A percentile compares a stretch with the other conserved stretches of the same genome.
These are phyloP conservation scores for Papilio protenor DNA, from an alignment of 2,888 invertebrate species.

Conservation along the genomic window DNA sequence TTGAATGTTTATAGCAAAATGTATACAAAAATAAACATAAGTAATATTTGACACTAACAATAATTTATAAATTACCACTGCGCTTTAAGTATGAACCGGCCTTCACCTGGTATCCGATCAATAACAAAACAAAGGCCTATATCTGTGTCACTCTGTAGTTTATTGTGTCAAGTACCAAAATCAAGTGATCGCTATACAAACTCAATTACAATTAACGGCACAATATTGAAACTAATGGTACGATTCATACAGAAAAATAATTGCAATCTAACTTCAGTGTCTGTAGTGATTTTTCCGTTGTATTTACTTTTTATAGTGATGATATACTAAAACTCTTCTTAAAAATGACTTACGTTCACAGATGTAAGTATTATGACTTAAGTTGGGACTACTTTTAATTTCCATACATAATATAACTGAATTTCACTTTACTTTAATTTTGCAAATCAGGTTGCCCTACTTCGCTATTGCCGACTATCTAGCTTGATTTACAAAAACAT, in stretches of 20 bases:
- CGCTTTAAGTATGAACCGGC: conserved; percentile 45
- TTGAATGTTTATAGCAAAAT: neutral
- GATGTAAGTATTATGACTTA: neutral
- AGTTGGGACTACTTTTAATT: neutral
- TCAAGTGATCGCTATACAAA: conserved; percentile 26
- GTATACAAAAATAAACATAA: neutral
- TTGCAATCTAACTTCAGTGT: neutral
- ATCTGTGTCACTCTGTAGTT: conserved; percentile 51
- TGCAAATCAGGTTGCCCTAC: conserved; percentile 50
- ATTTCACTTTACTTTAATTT: neutral
- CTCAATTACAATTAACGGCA: conserved; percentile 1
- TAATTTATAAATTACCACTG: neutral
- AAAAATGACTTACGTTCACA: neutral
- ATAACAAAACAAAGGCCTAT: conserved; percentile 57
- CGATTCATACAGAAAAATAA: neutral
- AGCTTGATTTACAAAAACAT: too few species aligned
- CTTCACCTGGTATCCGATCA: conserved; percentile 53
- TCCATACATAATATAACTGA: neutral
- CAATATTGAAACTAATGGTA: conserved; percentile 25
- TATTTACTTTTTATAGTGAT: neutral
- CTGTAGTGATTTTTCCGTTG: neutral
- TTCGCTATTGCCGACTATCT: conserved; percentile 42
- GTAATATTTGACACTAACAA: neutral
- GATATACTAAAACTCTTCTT: too few species aligned
- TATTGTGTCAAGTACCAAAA: conserved; percentile 32